These are phyloP conservation scores for Biston betularia DNA, from an alignment of 2,888 invertebrate genomes.

Conservation along the genomic window DNA sequence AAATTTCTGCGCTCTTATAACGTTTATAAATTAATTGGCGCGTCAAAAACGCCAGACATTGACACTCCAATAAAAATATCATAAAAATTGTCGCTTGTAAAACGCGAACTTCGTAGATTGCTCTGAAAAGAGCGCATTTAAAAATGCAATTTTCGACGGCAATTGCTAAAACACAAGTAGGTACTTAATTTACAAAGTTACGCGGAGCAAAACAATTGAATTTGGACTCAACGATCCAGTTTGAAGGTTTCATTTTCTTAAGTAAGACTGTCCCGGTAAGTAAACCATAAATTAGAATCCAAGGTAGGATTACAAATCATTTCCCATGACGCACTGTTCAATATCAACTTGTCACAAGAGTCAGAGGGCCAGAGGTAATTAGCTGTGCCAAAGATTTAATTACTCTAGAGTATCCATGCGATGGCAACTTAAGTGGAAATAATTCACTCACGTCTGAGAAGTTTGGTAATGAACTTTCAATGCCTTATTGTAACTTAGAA, in stretches of 20 bases:
- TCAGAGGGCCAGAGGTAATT: slow-evolving; percentile 22
- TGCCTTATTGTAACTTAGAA: slow-evolving; percentile 4
- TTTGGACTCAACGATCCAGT: neutral
- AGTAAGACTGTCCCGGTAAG: neutral
- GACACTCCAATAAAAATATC: slow-evolving; percentile 32
- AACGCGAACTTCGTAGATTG: slow-evolving; percentile 22
- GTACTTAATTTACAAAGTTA: neutral
- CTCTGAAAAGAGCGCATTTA: slow-evolving; percentile 10
- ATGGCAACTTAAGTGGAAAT: slow-evolving; percentile 25
- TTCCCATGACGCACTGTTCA: slow-evolving; percentile 24
- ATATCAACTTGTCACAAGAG: slow-evolving; percentile 13
- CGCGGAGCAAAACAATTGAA: neutral
- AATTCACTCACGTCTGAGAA: slow-evolving; percentile 27
- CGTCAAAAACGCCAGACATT: slow-evolving; percentile 35
- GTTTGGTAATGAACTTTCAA: slow-evolving; percentile 24
- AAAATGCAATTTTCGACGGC: slow-evolving; percentile 19
- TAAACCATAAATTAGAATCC: slow-evolving; percentile 12
- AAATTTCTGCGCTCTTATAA: neutral
- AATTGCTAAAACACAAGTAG: slow-evolving; percentile 4
- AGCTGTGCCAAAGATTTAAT: slow-evolving; percentile 19
- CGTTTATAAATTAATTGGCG: slow-evolving; percentile 31
- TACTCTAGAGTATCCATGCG: slow-evolving; percentile 17
- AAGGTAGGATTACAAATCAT: slow-evolving; percentile 25
- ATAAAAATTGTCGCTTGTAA: slow-evolving; percentile 39
- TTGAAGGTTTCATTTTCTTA: neutral